phyloP scores from a whole-genome alignment of 2,888 invertebrate genomes.

The Sisyra nigra region DNA sequence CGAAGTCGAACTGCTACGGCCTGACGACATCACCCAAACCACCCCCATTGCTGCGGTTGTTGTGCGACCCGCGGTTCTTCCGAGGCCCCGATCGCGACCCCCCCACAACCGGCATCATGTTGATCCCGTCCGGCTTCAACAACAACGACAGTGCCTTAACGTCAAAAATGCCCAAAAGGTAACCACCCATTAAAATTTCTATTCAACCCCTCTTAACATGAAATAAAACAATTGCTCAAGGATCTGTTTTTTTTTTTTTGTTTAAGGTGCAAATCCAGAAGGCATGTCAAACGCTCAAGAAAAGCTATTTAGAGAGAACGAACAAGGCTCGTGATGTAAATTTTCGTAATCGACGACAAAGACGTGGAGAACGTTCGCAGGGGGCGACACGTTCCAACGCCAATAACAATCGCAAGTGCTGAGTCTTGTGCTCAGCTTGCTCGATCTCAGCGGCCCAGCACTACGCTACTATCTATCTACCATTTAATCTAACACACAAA shows the following conservation, averaged over 20 bases:
- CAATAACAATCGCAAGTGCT: slow-evolving; percentile 37
- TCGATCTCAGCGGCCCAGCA: slow-evolving; percentile 9
- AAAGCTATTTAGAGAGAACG: slow-evolving; percentile 27
- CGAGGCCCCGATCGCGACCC: slow-evolving; percentile 9
- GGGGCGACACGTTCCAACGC: slow-evolving; percentile 29
- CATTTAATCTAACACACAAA: background rate
- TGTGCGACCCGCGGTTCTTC: slow-evolving; percentile 13
- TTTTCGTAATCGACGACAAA: slow-evolving; percentile 27
- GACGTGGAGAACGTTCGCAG: slow-evolving; percentile 29
- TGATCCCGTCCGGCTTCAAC: slow-evolving; percentile 19
- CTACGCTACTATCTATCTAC: background rate
- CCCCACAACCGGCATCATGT: slow-evolving; percentile 12
- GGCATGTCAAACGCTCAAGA: slow-evolving; percentile 24
- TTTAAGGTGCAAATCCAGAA: slow-evolving; percentile 27
- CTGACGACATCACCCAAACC: no score
- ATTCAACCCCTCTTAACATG: no score
- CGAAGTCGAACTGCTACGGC: no score
- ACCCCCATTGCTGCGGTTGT: slow-evolving; percentile 4
- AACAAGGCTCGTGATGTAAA: slow-evolving; percentile 36
- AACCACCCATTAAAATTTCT: no score
- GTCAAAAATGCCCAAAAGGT: slow-evolving; percentile 28
- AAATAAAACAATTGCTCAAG: background rate
- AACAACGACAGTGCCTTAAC: slow-evolving; percentile 23
- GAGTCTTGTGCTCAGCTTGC: slow-evolving; percentile 13
- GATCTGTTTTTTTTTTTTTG: background rate